These are phyloP conservation scores for Labeo rohita DNA, from an alignment of 2,113 vertebrate genomes.

Conservation along the genomic window DNA sequence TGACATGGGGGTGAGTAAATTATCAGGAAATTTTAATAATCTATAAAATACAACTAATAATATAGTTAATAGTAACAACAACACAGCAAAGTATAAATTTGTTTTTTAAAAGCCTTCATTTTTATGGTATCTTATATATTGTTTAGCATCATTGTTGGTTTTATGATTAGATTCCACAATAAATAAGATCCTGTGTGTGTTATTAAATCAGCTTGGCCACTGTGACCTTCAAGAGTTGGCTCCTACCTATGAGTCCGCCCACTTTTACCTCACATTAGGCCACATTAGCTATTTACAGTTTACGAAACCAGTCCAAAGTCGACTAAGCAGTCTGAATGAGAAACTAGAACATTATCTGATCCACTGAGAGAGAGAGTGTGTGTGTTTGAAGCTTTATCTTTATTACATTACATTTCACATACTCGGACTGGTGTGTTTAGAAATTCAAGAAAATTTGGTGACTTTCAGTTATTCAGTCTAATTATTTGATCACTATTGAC, in stretches of 20 bases:
- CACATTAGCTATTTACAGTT: conserved; percentile 27
- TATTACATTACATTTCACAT: neutral
- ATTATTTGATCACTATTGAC: neutral
- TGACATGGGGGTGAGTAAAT: no score
- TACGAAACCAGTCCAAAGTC: conserved; percentile 51
- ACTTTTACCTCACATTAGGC: neutral
- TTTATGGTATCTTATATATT: neutral
- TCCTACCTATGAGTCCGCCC: neutral
- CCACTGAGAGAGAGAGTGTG: neutral
- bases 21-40: no score
- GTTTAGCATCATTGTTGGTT: neutral
- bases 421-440: neutral
- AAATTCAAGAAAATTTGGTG: neutral
- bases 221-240: conserved; percentile 42
- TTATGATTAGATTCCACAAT: neutral
- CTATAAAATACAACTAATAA: neutral
- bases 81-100: neutral
- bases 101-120: neutral
- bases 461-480: neutral
- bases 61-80: neutral
- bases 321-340: neutral
- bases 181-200: neutral
- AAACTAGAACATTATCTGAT: neutral
- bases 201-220: neutral
- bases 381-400: conserved; percentile 10